Evolutionary conservation across 1,140 invertebrate genomes (phyloP), one percentile per base, ranked within the genome.

Genomic region (Penaeus japonicus): DNA sequence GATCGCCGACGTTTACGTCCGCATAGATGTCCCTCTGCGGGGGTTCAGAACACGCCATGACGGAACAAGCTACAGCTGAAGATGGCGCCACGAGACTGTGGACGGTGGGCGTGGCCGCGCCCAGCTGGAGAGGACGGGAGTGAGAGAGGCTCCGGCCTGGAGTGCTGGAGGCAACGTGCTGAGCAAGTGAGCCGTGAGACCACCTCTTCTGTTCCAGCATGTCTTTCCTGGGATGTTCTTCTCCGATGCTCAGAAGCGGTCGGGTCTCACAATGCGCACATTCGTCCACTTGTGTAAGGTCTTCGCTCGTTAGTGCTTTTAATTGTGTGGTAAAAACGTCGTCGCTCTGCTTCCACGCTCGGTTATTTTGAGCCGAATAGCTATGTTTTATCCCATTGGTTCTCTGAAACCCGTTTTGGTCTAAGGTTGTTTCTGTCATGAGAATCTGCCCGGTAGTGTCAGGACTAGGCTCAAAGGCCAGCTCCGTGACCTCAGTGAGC

Each of bases 31-130:
- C 79, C 4, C 27, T 53, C 20, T 27, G 54, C 2, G 65, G n/a
- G 17, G 89, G 62, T n/a, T 89, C 83, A 20, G 78, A 39, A 77
- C 87, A 88, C 27, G 87, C 87, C 80, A 88, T 88, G 53, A 88
- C 87, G 10, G 87, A 88, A 55, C 87, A 88, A 18, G 80, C 87
- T 55, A 88, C 87, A 27, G 73, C 80, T 27, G 87, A 88, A n/a
- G 87, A 77, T 12, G 87, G 87, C 39, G 87, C 87, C 47, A 88
- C 87, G 1, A 88, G 47, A 65, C 80, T 83, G 27, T 83, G 80
- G 35, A 88, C 80, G 24, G 80, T 78, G n/a, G 87, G 87, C 5
- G 87, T 78, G 53, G 54, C 81, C 22, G 87, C 59, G n/a, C 78
- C 80, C 27, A 88, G 32, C 80, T 88, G 87, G 10, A 88, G 81